Evolutionary conservation across 2,888 invertebrate species (phyloP), one percentile per base, ranked within the genome.

Genomic region (Latrodectus elegans): DNA sequence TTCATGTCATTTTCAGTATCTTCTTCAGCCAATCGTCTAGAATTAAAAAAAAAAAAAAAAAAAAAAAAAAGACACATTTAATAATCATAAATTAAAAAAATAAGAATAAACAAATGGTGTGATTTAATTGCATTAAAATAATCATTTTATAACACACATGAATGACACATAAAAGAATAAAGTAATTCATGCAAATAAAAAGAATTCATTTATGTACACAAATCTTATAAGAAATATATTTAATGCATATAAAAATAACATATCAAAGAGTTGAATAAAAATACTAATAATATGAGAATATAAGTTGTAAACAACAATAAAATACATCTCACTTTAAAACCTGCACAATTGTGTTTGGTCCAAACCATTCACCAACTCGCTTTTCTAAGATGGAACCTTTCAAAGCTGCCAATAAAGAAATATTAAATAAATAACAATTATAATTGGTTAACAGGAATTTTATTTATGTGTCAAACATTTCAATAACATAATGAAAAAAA

Each of bases 261-360:
- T 38, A 38, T 38, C 38, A 38, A 38, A 38, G 38, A 38, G 38
- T 38, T 38, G 38, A 0, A 38, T 38, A 6, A 38, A 38, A 38
- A 38, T 38, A 38, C 4, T 38, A 38, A 38, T 38, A 4, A 38
- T 4, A 38, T 38, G 6, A 11, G 17, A 64, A 64, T 12, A 10
- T n/a, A 11, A 8, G 10, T 12, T 64, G 15, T 64, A 64, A 64
- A 64, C 17, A 64, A 64, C 17, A 64, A 8, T 26, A 22, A 73
- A 73, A 60, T 14, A 84, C 26, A 92, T 38, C 94, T 94, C 94
- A 99, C 97, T 97, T 99, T 90, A 99, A 94, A 90, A 99, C 99
- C 94, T 99, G 99, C 90, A 99, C 98, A 82, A 99, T 96, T 79
- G 99, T 99, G 92, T 99, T 99, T 8, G 99, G 99, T 52, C 99